Evolutionary conservation across 2,113 vertebrate species (phyloP), one percentile per base, ranked within the genome.

Genomic region (Cariama cristata): DNA sequence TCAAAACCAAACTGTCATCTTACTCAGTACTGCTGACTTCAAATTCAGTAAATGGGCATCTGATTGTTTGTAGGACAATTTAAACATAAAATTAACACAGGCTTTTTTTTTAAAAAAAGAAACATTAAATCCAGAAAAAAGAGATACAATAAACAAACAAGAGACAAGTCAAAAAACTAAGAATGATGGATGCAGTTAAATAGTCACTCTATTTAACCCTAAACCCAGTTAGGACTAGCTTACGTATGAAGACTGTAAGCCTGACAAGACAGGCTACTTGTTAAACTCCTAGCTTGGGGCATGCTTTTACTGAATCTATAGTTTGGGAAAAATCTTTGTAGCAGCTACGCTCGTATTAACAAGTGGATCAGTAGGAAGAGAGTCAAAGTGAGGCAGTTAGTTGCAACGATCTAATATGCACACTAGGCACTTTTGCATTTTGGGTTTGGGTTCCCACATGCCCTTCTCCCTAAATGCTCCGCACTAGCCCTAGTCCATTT

Each of bases 311-410:
- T 49, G 9, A 45, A 75, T 14, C 14, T 26, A 3, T 49, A 40
- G 13, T 40, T 69, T 84, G 10, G 33, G 27, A 33, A 45, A 73
- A 83, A 22, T 20, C 2, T 21, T 60, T 80, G 20, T 16, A 56
- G 32, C 11, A 8, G 4, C 11, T 53, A 30, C 5, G 1, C 21
- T 85, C 18, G 6, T 14, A 19, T 14, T n/a, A 66, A 38, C 4
- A 8, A 75, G 4, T 0, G 0, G 0, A 68, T 55, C 14, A 40
- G 21, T 3, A 74, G 21, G 16, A 72, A 69, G 21, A 76, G 26
- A 53, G 18, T 62, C 8, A 28, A 40, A 68, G 9, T 1, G 1
- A 72, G 10, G 9, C 27, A 50, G 16, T 30, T 27, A 45, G 28
- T 67, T 73, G 64, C 0, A 7, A 68, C 17, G 8, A n/a, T 30